Evolutionary conservation across 2,888 invertebrate species (phyloP).

Genomic region (Amphipoea oculea): DNA sequence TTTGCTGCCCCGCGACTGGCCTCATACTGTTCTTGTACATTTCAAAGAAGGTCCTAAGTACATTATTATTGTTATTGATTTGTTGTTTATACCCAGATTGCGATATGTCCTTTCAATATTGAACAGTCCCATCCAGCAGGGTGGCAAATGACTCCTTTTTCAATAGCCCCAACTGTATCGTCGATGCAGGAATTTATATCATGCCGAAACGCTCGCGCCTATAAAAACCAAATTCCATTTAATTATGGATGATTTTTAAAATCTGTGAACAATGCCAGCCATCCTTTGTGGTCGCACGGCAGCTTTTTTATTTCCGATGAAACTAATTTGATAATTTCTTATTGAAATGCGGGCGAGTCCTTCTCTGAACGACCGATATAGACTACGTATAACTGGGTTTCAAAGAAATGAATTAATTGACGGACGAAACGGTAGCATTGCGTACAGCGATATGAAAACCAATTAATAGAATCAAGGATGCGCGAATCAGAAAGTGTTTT

Average conservation of each 20-base stretch:
- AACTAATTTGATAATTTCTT: slow-evolving; percentile 90
- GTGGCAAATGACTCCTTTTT: slow-evolving; percentile 87
- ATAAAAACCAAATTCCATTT: slow-evolving; percentile 89
- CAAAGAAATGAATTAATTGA: slow-evolving; percentile 72
- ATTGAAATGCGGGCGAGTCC: slow-evolving; percentile 77
- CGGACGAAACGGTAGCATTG: slow-evolving; percentile 64
- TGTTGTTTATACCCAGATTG: slow-evolving; percentile 59
- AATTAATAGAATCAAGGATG: slow-evolving; percentile 73
- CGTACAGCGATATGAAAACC: slow-evolving; percentile 66
- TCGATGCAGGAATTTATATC: slow-evolving; percentile 86
- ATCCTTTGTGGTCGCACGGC: slow-evolving; percentile 82
- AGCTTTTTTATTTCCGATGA: slow-evolving; percentile 82
- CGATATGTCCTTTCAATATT: slow-evolving; percentile 76
- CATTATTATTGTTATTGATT: slow-evolving; percentile 79
- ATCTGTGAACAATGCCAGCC: slow-evolving; percentile 90
- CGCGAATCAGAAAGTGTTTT: slow-evolving; percentile 68
- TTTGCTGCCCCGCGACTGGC: slow-evolving; percentile 77
- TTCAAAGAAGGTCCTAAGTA: slow-evolving; percentile 78
- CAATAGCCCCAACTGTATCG: slow-evolving; percentile 73
- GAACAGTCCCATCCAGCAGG: slow-evolving; percentile 78
- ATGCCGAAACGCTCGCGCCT: slow-evolving; percentile 80
- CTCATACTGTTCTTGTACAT: slow-evolving; percentile 79
- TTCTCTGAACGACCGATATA: slow-evolving; percentile 72
- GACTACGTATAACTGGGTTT: slow-evolving; percentile 60
- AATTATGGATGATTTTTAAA: slow-evolving; percentile 90